phyloP scores from a whole-genome alignment of 2,888 invertebrate genomes.

The Rotaria socialis region DNA sequence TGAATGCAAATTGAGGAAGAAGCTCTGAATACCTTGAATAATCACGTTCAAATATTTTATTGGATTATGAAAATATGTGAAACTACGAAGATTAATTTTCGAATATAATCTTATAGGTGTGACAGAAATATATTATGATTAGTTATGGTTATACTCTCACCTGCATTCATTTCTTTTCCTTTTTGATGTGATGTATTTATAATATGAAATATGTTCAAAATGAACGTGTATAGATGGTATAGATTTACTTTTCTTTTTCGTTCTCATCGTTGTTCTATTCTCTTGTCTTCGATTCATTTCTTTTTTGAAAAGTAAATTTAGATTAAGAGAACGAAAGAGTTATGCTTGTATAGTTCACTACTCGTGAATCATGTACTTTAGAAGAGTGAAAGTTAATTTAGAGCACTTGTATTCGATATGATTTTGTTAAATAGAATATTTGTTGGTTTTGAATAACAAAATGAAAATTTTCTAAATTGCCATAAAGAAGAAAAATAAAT shows the following conservation, averaged over 20 bases:
- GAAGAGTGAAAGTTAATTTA: background rate
- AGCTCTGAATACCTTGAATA: slow-evolving; percentile 18
- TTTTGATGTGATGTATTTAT: background rate
- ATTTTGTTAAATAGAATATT: background rate
- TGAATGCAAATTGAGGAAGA: background rate
- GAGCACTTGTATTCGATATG: background rate
- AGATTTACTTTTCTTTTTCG: background rate
- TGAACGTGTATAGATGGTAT: background rate
- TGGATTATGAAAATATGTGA: background rate
- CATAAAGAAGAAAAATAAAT: background rate
- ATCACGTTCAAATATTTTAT: background rate
- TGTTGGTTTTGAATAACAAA: background rate
- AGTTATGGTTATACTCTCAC: background rate
- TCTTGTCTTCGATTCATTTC: background rate
- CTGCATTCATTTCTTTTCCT: background rate
- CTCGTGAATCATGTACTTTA: too few species aligned
- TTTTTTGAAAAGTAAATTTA: background rate
- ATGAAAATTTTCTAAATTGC: background rate
- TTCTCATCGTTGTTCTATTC: too few species aligned
- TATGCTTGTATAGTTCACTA: background rate
- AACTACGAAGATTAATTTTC: slow-evolving; percentile 26
- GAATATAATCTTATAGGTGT: background rate
- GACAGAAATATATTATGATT: background rate
- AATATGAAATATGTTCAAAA: background rate
- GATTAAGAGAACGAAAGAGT: background rate